These are phyloP conservation scores for Myopa tessellatipennis DNA, from an alignment of 2,888 invertebrate genomes.

Conservation along the genomic window DNA sequence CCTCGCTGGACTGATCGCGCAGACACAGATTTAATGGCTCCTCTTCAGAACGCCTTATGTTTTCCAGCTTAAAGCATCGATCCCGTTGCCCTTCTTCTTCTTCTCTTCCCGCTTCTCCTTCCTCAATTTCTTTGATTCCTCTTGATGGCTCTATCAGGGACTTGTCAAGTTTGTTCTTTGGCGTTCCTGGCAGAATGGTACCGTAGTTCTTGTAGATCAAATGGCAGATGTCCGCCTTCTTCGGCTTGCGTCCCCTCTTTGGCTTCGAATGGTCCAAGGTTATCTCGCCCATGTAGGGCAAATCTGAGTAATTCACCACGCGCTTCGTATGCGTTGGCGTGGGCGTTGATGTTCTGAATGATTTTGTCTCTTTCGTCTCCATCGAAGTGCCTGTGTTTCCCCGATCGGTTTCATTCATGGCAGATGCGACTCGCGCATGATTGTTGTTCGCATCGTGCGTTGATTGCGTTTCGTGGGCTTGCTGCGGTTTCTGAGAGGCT, in stretches of 20 bases:
- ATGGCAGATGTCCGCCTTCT: slow-evolving; percentile 92
- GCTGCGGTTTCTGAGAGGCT: slow-evolving; percentile 52
- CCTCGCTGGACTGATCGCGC: slow-evolving; percentile 71
- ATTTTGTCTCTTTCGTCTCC: too few species aligned
- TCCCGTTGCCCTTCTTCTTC: neutral
- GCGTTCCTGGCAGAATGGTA: slow-evolving; percentile 83
- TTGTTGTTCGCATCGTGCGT: slow-evolving; percentile 37
- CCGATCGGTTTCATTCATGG: neutral
- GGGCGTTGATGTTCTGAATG: slow-evolving; percentile 39
- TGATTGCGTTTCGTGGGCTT: slow-evolving; percentile 41
- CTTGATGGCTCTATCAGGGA: neutral
- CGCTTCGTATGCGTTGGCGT: slow-evolving; percentile 59
- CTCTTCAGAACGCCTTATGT: slow-evolving; percentile 62
- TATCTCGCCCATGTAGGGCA: slow-evolving; percentile 94
- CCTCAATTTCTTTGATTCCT: neutral
- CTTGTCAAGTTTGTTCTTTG: slow-evolving; percentile 69
- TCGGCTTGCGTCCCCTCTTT: slow-evolving; percentile 86
- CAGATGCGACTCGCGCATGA: neutral
- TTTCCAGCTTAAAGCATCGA: neutral
- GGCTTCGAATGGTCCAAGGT: slow-evolving; percentile 89
- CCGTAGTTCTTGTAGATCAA: slow-evolving; percentile 92
- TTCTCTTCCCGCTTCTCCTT: neutral
- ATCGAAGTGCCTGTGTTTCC: too few species aligned
- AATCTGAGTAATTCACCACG: slow-evolving; percentile 81
- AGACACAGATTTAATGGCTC: slow-evolving; percentile 88